Evolutionary conservation across 2,888 invertebrate genomes (phyloP).

Genomic region (Drosophila algonquin): DNA sequence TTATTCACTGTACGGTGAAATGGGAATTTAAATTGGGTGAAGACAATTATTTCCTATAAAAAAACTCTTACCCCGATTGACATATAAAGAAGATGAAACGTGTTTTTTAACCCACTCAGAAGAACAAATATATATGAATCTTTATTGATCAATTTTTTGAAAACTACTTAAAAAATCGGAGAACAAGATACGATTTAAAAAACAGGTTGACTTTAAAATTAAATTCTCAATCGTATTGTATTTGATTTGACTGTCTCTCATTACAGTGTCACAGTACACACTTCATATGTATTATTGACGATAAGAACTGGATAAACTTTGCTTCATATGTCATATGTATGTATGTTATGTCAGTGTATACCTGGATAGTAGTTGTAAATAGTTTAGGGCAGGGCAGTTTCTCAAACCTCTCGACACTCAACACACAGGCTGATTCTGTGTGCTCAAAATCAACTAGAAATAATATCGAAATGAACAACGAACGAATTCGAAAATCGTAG

Average conservation of each 20-base stretch:
- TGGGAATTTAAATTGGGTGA: not conserved
- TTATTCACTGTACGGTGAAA: too few relatives aligned
- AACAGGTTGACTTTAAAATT: constrained; percentile 47
- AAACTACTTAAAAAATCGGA: constrained; percentile 69
- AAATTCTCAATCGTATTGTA: constrained; percentile 41
- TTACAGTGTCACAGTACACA: constrained; percentile 28
- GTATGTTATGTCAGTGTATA: constrained; percentile 49
- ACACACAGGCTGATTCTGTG: constrained; percentile 26
- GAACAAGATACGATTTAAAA: constrained; percentile 58
- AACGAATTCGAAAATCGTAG: constrained; percentile 54
- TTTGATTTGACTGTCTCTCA: constrained; percentile 23
- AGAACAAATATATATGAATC: constrained; percentile 79
- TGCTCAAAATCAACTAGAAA: constrained; percentile 16
- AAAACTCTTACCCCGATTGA: not conserved
- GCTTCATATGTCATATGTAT: constrained; percentile 62
- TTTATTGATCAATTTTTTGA: constrained; percentile 72
- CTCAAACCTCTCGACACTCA: constrained; percentile 38
- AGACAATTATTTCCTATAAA: not conserved
- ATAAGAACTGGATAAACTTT: constrained; percentile 62
- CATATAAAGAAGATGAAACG: not conserved
- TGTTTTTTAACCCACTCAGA: constrained; percentile 79
- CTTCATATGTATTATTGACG: constrained; percentile 30
- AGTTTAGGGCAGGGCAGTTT: constrained; percentile 57
- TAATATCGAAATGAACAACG: constrained; percentile 28
- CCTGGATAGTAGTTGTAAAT: constrained; percentile 19